Conservation (phyloP, 2,888 invertebrate species). For the Pilophorus perplexus region DNA sequence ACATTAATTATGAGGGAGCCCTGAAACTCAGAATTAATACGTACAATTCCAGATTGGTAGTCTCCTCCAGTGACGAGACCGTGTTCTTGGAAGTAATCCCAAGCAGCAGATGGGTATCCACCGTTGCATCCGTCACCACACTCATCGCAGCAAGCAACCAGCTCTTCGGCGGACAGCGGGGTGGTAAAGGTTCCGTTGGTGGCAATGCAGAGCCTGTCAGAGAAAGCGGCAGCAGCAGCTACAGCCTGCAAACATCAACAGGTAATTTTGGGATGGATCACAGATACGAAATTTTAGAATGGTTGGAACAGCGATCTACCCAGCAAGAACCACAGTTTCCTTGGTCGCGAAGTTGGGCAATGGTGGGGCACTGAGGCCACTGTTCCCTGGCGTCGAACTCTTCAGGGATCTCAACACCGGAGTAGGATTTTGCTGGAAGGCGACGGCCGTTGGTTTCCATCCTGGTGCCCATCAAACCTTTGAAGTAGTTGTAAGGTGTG, state of each 20-base stretch:
- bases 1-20: no score
- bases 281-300: not conserved
- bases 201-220: constrained; percentile 80
- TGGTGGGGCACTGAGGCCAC: constrained; percentile 82
- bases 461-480: constrained; percentile 62
- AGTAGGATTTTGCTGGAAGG: not conserved
- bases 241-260: constrained; percentile 71
- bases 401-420: constrained; percentile 60
- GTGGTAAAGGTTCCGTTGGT: constrained; percentile 68
- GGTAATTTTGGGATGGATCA: no score
- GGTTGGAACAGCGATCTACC: no score
- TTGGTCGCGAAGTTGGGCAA: constrained; percentile 77
- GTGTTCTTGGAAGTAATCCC: constrained; percentile 78
- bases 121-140: constrained; percentile 81
- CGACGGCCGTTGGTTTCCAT: not conserved
- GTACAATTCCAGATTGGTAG: constrained; percentile 64
- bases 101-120: constrained; percentile 73
- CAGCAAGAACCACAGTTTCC: constrained; percentile 87
- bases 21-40: no score
- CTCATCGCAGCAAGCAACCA: constrained; percentile 72
- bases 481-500: constrained; percentile 62
- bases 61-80: constrained; percentile 87
- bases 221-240: constrained; percentile 86
- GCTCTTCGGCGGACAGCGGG: constrained; percentile 78
- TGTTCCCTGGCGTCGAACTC: constrained; percentile 74